phyloP scores from a whole-genome alignment of 2,888 invertebrate genomes.

The Junonia oenone region DNA sequence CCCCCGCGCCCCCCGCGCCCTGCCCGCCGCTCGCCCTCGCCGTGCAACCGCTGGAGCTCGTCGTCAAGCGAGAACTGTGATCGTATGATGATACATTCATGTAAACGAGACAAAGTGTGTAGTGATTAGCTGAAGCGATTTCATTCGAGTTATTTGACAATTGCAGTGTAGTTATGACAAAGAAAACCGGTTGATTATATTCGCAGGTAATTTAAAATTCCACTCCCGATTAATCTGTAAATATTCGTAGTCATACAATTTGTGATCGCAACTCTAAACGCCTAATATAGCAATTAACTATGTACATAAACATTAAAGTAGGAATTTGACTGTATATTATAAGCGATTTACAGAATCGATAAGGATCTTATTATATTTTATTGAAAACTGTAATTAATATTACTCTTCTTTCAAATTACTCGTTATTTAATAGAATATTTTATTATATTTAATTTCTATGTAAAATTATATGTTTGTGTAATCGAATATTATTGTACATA shows the following conservation, averaged over 20 bases:
- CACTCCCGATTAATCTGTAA: slow-evolving; percentile 11
- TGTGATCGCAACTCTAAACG: slow-evolving; percentile 9
- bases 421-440: slow-evolving; percentile 34
- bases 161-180: background rate
- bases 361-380: slow-evolving; percentile 12
- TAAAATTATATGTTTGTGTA: slow-evolving; percentile 35
- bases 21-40: slow-evolving; percentile 60
- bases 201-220: background rate
- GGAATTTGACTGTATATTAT: slow-evolving; percentile 1
- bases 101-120: background rate
- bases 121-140: background rate
- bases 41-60: slow-evolving; percentile 65
- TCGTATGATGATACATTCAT: no score
- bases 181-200: background rate
- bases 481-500: slow-evolving; percentile 61
- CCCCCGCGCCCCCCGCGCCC: slow-evolving; percentile 64
- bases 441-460: slow-evolving; percentile 40
- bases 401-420: slow-evolving; percentile 26
- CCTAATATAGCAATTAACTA: slow-evolving; percentile 4
- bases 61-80: slow-evolving; percentile 73
- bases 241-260: slow-evolving; percentile 2
- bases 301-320: slow-evolving; percentile 13
- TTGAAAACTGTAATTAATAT: slow-evolving; percentile 13
- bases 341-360: slow-evolving; percentile 3
- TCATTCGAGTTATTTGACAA: background rate